Percentiles rank a stretch among this genome's conserved stretches.
Evolutionary conservation across 2,797 vertebrate species (phyloP).

Genomic region (Limosa lapponica): DNA sequence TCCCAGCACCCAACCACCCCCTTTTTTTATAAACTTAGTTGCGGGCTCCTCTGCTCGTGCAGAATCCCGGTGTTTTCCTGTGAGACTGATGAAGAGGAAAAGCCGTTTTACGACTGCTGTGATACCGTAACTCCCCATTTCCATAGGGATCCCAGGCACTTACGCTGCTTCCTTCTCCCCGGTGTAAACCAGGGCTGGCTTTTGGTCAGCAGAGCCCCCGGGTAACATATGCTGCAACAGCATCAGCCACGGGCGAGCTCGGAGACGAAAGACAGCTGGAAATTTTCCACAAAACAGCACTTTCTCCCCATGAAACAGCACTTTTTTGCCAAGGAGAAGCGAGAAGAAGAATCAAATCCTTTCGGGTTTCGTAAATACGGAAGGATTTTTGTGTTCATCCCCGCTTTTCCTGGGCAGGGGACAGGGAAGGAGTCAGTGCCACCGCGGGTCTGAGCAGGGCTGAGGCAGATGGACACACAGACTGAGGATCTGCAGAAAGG

Average conservation of each 20-base stretch:
- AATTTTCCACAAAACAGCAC: background rate
- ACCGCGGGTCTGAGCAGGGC: accelerated
- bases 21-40: background rate
- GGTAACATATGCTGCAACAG: background rate
- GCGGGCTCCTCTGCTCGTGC: background rate
- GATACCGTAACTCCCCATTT: background rate
- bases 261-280: background rate
- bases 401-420: background rate
- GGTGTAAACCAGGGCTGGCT: background rate
- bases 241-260: background rate
- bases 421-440: background rate
- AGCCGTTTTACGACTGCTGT: background rate
- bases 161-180: background rate
- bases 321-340: background rate
- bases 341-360: accelerated
- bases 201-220: background rate
- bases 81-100: background rate
- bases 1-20: background rate
- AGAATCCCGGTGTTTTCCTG: background rate
- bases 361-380: background rate
- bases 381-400: background rate
- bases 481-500: background rate
- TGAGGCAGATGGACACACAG: background rate
- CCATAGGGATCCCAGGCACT: background rate
- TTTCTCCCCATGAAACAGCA: background rate